Conservation (phyloP, 2,113 vertebrate genomes). For the Calcarius ornatus region DNA sequence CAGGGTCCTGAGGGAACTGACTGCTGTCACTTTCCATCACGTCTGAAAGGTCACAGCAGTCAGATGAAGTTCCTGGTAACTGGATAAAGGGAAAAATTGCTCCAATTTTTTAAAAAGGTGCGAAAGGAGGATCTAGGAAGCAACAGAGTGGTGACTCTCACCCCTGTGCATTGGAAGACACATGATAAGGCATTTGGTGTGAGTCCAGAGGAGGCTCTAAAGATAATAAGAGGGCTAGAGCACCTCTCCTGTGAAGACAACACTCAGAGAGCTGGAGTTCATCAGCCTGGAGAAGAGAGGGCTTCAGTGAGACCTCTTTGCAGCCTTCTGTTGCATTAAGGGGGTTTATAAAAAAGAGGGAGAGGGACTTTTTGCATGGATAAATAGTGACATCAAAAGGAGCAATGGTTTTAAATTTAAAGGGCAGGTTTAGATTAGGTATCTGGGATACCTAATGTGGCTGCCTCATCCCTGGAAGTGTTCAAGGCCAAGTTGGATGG, state of each 20-base stretch:
- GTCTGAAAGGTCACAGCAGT: not conserved
- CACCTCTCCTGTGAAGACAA: not conserved
- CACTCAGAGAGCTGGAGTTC: not conserved
- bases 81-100: not conserved
- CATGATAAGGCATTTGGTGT: rapidly evolving
- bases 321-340: not conserved
- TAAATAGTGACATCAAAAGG: not conserved
- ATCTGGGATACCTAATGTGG: not conserved
- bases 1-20: not conserved
- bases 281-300: not conserved
- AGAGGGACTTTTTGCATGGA: not conserved
- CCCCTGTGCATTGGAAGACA: not conserved
- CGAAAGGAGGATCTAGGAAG: not conserved
- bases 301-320: not conserved
- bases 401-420: not conserved
- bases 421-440: not conserved
- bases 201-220: not conserved
- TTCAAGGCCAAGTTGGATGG: not conserved
- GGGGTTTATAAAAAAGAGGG: not conserved
- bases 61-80: not conserved
- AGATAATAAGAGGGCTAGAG: not conserved
- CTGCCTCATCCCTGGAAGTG: not conserved
- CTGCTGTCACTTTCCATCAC: not conserved
- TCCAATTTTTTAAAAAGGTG: not conserved
- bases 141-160: not conserved